Conservation (phyloP, 1,140 invertebrate genomes). For the Leptopilina clavipes region DNA sequence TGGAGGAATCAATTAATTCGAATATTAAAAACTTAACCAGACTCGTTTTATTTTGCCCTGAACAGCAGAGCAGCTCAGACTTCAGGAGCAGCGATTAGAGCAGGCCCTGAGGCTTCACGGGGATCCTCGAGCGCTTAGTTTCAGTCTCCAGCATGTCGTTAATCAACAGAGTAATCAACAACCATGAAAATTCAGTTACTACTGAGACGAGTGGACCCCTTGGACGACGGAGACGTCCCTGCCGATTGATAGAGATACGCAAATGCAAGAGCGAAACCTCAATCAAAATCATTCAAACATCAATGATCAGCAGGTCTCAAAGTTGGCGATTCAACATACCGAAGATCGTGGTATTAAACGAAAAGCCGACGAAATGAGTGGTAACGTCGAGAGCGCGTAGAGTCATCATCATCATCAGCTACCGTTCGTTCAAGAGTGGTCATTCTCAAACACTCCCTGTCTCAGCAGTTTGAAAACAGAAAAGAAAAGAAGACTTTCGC, state of each 20-base stretch:
- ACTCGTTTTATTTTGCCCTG: background rate
- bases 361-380: conserved; percentile 70
- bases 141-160: conserved; percentile 78
- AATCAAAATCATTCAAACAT: conserved; percentile 58
- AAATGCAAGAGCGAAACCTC: conserved; percentile 53
- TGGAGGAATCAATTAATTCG: background rate
- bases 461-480: conserved; percentile 72
- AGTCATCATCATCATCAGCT: conserved; percentile 42
- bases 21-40: background rate
- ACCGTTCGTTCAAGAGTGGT: conserved; percentile 70
- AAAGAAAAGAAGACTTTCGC: conserved; percentile 32
- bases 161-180: conserved; percentile 77
- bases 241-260: conserved; percentile 58
- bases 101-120: conserved; percentile 86
- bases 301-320: conserved; percentile 60
- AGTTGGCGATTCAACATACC: conserved; percentile 56
- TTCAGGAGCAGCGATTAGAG: conserved; percentile 87
- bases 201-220: conserved; percentile 77
- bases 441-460: conserved; percentile 68
- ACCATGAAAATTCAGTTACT: conserved; percentile 80
- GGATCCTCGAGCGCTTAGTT: conserved; percentile 80
- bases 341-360: conserved; percentile 70
- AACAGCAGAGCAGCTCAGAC: conserved; percentile 73
- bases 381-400: conserved; percentile 63
- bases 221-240: conserved; percentile 66